A percentile compares a stretch with the other conserved stretches of the same genome.
Conservation (phyloP, 2,113 vertebrate genomes). For the Eubucco bourcierii region DNA sequence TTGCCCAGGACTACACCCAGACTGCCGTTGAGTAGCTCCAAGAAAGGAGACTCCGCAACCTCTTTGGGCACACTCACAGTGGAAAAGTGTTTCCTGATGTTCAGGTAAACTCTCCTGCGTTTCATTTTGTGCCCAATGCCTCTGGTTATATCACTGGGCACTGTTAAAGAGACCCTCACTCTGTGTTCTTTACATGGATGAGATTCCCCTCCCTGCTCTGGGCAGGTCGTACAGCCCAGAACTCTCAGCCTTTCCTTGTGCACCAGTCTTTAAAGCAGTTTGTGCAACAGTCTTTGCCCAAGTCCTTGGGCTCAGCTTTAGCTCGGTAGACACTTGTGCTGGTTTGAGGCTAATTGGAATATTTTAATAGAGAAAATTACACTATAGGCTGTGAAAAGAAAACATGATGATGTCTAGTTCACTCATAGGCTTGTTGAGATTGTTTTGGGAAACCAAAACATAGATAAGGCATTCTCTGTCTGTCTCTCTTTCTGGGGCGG, state of each 20-base stretch:
- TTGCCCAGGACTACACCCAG: not conserved
- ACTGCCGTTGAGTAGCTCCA: not conserved
- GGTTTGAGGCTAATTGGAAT: no score
- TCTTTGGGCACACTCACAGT: not conserved
- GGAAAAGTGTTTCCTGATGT: not conserved
- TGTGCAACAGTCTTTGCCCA: not conserved
- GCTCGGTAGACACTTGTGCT: not conserved
- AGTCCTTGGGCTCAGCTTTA: not conserved
- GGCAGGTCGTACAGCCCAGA: not conserved
- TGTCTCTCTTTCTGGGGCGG: no score
- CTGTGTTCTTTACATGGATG: rapidly evolving
- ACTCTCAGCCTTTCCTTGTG: not conserved
- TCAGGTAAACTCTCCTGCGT: not conserved
- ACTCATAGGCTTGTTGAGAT: no score
- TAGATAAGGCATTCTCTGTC: no score
- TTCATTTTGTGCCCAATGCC: not conserved
- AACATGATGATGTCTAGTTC: no score
- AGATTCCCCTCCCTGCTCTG: not conserved
- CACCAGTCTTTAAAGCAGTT: not conserved
- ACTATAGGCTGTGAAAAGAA: no score
- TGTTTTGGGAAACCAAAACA: no score
- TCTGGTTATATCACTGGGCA: not conserved
- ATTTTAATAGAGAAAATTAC: no score
- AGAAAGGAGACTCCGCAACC: not conserved
- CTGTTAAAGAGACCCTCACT: not conserved